These are phyloP conservation scores for Ctenopoma multispine DNA, from an alignment of 2,797 vertebrate genomes.

Conservation along the genomic window DNA sequence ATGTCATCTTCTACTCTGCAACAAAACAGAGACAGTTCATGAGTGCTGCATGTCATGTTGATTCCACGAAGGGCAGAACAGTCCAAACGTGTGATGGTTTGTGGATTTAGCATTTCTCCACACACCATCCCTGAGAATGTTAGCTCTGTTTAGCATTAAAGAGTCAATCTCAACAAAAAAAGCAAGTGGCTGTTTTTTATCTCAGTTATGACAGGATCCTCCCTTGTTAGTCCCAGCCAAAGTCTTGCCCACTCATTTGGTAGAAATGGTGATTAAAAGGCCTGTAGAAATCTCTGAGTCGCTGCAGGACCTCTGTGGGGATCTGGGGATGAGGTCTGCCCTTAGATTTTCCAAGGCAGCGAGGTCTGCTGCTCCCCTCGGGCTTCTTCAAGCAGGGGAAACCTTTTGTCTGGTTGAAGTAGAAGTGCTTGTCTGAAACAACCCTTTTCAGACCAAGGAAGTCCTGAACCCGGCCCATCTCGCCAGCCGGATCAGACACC, in stretches of 20 bases:
- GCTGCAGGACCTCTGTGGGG: conserved; percentile 84
- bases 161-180: conserved; percentile 13
- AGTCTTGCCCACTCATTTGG: conserved; percentile 94
- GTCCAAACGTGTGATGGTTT: conserved; percentile 5
- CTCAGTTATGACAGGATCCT: not conserved
- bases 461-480: conserved; percentile 94
- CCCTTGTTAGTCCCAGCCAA: conserved; percentile 91
- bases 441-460: conserved; percentile 92
- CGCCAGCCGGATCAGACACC: conserved; percentile 91
- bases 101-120: conserved; percentile 29
- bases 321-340: conserved; percentile 92
- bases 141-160: conserved; percentile 30
- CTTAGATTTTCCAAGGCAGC: conserved; percentile 94
- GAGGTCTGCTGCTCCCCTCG: conserved; percentile 88
- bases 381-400: conserved; percentile 97
- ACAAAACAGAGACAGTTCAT: conserved; percentile 30
- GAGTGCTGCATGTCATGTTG: conserved; percentile 53
- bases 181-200: conserved; percentile 7
- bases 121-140: conserved; percentile 68
- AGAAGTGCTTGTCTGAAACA: conserved; percentile 94
- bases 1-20: conserved; percentile 15
- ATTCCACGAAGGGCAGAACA: conserved; percentile 38
- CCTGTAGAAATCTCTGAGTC: conserved; percentile 92
- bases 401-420: conserved; percentile 96
- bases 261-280: conserved; percentile 96